Base-by-base conservation (phyloP, 2,888 invertebrate species). In the Melanophora roralis region DNA sequence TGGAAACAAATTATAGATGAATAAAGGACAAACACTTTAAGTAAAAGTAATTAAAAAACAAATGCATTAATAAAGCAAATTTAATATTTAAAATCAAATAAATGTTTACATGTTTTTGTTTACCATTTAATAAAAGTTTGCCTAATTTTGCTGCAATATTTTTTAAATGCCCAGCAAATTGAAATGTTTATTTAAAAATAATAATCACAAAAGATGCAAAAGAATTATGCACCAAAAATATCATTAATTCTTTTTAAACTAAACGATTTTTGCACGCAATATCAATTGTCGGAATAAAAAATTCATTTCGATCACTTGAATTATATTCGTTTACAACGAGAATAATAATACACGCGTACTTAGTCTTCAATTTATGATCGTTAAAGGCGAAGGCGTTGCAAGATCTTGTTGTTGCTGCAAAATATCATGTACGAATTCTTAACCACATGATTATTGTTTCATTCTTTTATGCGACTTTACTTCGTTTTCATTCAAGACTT, bases 301-400 rank as follows among this genome's bases (percentile, higher is more conserved):
- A 0, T 62, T 8, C 27, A 57, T 69, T 60, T 51, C 40, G 69
- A 59, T 69, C 47, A 55, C 27, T 7, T 6, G 32, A 27, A 40
- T 59, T 32, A 67, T 34, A 34, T 55, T 36, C 45, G 55, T 55
- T 32, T 36, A 19, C 5, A 43, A 23, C 6, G 14, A 45, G 23
- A 72, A 62, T n/a, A 73, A 51, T n/a, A 73, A 51, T 57, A 51
- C 65, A 67, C 69, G 76, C 77, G 79, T 83, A 82, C 72, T 83
- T 83, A 83, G 81, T 78, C 45, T 68, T 65, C 79, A 82, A 83
- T 83, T 82, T 82, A 83, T 83, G 74, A 80, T 73, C 60, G 81
- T 78, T 81, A 51, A 68, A 76, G 80, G 76, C 74, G 74, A 69
- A 78, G 81, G 78, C 77, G 81, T 82, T 72, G 55, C 68, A 27